Conservation (phyloP, 2,113 vertebrate genomes). For the Etia nguti region DNA sequence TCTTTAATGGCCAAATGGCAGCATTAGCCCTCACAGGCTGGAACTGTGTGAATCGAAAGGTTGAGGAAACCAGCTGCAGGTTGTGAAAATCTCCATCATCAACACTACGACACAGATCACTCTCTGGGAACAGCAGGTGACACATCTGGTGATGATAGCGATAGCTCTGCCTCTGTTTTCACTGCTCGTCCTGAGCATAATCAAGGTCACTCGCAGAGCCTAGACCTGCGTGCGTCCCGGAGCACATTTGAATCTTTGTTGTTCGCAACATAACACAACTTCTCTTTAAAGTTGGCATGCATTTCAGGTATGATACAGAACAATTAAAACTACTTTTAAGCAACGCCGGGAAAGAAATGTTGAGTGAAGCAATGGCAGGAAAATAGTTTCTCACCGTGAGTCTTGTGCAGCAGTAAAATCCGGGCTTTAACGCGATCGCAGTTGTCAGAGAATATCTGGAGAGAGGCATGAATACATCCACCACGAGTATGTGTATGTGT, state of each 20-base stretch:
- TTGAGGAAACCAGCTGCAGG: neutral
- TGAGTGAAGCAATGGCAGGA: neutral
- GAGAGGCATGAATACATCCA: slow-evolving; percentile 10
- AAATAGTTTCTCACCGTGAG: slow-evolving; percentile 31
- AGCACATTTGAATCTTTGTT: neutral
- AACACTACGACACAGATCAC: neutral
- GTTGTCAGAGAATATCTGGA: neutral
- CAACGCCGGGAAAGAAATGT: neutral
- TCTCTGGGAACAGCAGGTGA: neutral
- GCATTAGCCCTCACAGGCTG: neutral
- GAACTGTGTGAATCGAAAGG: neutral
- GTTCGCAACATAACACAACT: neutral
- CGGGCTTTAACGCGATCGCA: neutral
- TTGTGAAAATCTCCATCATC: neutral
- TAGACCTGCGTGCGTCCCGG: neutral
- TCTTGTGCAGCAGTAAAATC: neutral
- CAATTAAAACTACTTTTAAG: neutral
- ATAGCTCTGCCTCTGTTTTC: neutral
- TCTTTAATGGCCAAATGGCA: neutral
- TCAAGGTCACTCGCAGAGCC: slow-evolving; percentile 40
- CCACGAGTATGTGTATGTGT: neutral
- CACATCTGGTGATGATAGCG: slow-evolving; percentile 22
- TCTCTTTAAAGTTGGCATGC: neutral
- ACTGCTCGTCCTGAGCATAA: neutral
- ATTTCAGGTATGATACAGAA: neutral